Base-by-base conservation (phyloP, 2,113 vertebrate genomes). In the Potamarius usumacintae region DNA sequence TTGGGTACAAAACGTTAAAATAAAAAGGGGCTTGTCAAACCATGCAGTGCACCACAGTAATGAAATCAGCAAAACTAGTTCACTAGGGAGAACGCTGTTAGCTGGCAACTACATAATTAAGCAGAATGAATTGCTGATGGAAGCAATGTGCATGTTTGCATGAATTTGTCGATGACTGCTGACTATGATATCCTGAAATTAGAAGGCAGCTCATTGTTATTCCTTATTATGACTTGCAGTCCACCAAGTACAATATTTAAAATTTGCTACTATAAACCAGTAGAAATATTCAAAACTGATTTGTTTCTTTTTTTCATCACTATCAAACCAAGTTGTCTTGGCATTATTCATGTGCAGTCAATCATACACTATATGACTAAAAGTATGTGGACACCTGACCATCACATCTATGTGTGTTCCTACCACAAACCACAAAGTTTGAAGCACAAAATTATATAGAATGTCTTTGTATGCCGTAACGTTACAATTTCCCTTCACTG, bases 91-190 rank as follows among this genome's bases (percentile, higher is more conserved):
- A 82, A 52, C 1, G 20, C 80, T 25, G 22, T 62, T 48, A 48
- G 27, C 57, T 82, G 57, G 11, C 27, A 82, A 27, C 58, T 62
- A 22, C 30, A 42, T 60, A 20, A 81, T 81, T 58, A 82, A 82
- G 30, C 30, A 11, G 34, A 82, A 20, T 79, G 7, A 48, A 60
- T 82, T 48, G 80, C 58, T 82, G 80, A 82, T 82, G 14, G 30
- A 82, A 82, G 80, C 80, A 60, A 7, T 62, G 79, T 62, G 55
- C 55, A 81, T 58, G 55, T 11, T 81, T 20, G 79, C 55, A 42
- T 60, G 30, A 62, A 42, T 62, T 82, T 82, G 34, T 48, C 62
- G 27, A 79, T 79, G 76, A 42, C 57, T 25, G 57, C 79, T 82
- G 12, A 57, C 4, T 12, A 18, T 48, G 34, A 63, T 22, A 48